Conservation (phyloP, 2,797 vertebrate genomes). For the Poeciliopsis presidionis region DNA sequence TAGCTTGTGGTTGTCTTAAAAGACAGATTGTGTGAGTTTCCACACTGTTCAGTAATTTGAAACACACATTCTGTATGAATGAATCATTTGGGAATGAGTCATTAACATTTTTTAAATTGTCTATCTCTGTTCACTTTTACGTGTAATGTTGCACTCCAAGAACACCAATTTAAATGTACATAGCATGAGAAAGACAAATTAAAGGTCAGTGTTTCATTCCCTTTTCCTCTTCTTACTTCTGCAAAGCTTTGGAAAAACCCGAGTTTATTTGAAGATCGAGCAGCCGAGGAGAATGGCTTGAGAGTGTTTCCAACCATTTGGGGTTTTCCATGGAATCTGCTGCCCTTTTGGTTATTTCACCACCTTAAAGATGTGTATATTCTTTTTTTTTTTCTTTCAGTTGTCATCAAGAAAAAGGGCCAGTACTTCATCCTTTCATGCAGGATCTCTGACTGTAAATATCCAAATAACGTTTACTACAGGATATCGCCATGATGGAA, state of each 20-base stretch:
- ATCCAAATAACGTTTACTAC: not conserved
- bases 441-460: conserved; percentile 14
- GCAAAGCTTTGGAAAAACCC: conserved; percentile 78
- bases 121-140: not conserved
- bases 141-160: conserved; percentile 3
- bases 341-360: conserved; percentile 57
- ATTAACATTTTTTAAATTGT: conserved; percentile 4
- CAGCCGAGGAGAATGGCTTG: conserved; percentile 65
- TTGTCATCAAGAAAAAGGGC: conserved; percentile 11
- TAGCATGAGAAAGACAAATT: conserved; percentile 68
- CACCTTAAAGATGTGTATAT: conserved; percentile 46
- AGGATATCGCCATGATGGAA: conserved; percentile 15
- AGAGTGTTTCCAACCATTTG: conserved; percentile 79
- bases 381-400: conserved; percentile 21
- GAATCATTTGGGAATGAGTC: not conserved
- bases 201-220: conserved; percentile 50
- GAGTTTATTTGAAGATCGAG: conserved; percentile 79
- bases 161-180: conserved; percentile 34
- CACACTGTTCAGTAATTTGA: not conserved
- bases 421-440: not conserved
- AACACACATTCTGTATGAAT: conserved; percentile 1
- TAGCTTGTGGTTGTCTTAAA: not conserved
- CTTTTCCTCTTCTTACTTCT: conserved; percentile 40
- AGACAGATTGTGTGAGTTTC: not conserved
- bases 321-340: conserved; percentile 71